These are phyloP conservation scores for Myotis brandtii DNA, from an alignment of 2,113 vertebrate genomes.

Conservation along the genomic window DNA sequence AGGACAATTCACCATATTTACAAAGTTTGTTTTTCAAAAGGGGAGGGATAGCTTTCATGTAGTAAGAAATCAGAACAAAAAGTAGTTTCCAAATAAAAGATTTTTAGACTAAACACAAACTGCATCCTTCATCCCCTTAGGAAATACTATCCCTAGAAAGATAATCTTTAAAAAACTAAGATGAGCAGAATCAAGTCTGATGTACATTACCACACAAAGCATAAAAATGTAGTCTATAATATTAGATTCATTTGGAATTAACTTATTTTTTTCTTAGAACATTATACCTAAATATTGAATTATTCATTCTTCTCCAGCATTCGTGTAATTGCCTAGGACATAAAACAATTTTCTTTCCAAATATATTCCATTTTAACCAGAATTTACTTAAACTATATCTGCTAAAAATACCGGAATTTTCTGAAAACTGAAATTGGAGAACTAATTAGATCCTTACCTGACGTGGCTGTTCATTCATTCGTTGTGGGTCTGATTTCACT, in stretches of 20 bases:
- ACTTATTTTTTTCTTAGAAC: conserved; percentile 45
- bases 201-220: conserved; percentile 53
- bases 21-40: conserved; percentile 65
- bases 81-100: conserved; percentile 58
- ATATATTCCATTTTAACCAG: conserved; percentile 58
- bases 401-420: conserved; percentile 8
- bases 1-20: conserved; percentile 56
- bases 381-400: background rate
- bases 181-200: conserved; percentile 43
- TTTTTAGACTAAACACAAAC: conserved; percentile 61
- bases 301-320: conserved; percentile 34
- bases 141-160: conserved; percentile 59
- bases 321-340: conserved; percentile 20
- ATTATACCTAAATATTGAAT: conserved; percentile 56
- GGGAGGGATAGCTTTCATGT: conserved; percentile 63
- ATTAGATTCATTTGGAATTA: conserved; percentile 47
- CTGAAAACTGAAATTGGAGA: background rate
- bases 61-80: conserved; percentile 67
- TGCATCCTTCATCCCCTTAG: conserved; percentile 48
- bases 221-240: conserved; percentile 23
- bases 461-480: conserved; percentile 90
- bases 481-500: conserved; percentile 92
- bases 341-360: conserved; percentile 65
- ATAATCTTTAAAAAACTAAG: conserved; percentile 62
- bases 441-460: conserved; percentile 86